phyloP scores from a whole-genome alignment of 2,113 vertebrate species.

The Verasper variegatus region DNA sequence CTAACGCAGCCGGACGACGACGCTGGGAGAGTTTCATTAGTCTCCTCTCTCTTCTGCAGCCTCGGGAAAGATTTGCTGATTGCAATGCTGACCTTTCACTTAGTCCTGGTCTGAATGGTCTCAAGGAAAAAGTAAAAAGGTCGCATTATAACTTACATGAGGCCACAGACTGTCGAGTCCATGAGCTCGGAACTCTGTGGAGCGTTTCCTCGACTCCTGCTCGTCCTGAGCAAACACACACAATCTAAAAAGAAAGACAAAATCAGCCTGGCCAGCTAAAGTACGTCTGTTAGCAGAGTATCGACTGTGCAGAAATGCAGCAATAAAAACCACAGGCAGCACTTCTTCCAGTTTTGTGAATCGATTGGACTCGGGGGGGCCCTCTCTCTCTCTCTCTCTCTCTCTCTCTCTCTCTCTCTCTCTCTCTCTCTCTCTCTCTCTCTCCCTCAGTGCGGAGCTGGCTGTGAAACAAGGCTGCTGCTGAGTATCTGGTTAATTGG shows the following conservation, averaged over 20 bases:
- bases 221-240: neutral
- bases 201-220: constrained; percentile 4
- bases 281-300: constrained; percentile 30
- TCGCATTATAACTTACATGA: constrained; percentile 8
- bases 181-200: constrained; percentile 13
- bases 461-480: constrained; percentile 36
- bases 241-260: no score
- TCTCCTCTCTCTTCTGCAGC: constrained; percentile 11
- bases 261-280: neutral
- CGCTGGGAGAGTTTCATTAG: constrained; percentile 12
- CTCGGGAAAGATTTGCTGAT: constrained; percentile 30
- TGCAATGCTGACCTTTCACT: constrained; percentile 60
- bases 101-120: constrained; percentile 24
- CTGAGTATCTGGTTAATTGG: constrained; percentile 59
- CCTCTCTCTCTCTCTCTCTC: no score
- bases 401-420: no score
- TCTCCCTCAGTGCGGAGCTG: constrained; percentile 12
- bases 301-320: constrained; percentile 27
- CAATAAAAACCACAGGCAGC: constrained; percentile 11
- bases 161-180: constrained; percentile 10
- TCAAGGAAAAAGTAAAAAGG: constrained; percentile 28
- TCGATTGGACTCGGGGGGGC: constrained; percentile 30
- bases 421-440: neutral
- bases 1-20: neutral
- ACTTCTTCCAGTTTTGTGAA: constrained; percentile 10